These are phyloP conservation scores for Cladopsammia gracilis DNA, from an alignment of 64 coral and sea anemone genomes.

Conservation along the genomic window DNA sequence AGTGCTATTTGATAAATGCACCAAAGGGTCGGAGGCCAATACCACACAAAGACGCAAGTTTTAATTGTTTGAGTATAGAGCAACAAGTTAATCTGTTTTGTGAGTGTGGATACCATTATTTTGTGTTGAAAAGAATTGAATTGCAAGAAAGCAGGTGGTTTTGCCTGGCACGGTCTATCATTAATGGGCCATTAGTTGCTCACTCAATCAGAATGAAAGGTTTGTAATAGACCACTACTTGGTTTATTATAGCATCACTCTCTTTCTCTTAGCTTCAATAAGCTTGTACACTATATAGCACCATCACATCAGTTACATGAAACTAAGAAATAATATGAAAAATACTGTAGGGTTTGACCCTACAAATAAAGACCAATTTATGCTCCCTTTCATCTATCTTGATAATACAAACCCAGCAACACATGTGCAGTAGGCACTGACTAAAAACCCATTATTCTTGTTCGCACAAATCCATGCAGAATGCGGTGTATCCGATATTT, in stretches of 20 bases:
- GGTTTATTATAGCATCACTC: slow-evolving; percentile 22
- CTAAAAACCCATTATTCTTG: no score
- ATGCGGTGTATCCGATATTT: no score
- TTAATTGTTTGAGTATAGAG: slow-evolving; percentile 37
- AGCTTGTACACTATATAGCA: background rate
- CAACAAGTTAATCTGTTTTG: slow-evolving; percentile 36
- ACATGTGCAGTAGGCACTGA: no score
- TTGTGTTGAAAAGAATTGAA: slow-evolving; percentile 6
- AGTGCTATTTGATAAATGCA: slow-evolving; percentile 6
- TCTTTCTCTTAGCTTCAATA: background rate
- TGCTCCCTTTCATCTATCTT: no score
- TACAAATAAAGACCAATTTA: no score
- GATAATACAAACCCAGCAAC: no score
- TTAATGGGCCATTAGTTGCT: slow-evolving; percentile 49
- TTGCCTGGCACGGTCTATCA: slow-evolving; percentile 44
- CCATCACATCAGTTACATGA: no score
- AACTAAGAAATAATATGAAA: no score
- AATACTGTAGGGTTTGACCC: no score
- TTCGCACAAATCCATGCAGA: no score
- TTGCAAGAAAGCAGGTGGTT: slow-evolving; percentile 28
- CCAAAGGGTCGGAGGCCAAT: background rate
- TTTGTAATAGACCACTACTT: slow-evolving; percentile 35
- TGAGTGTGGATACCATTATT: slow-evolving; percentile 20
- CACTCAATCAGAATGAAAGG: slow-evolving; percentile 40
- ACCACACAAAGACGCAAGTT: slow-evolving; percentile 24